phyloP scores from a whole-genome alignment of 2,888 invertebrate species.

The Meloe dianella region DNA sequence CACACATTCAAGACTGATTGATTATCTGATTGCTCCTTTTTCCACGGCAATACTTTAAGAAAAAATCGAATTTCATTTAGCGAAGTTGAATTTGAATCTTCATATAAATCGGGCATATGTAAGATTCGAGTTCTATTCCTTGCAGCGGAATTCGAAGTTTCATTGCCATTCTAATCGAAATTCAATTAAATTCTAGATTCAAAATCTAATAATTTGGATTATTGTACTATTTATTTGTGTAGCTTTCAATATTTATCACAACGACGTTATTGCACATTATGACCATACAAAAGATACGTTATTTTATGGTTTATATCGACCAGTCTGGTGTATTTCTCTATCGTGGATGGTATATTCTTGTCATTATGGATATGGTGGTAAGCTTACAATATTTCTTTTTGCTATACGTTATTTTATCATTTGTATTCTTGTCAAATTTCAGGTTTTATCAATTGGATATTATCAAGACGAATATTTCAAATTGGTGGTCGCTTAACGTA shows the following conservation, averaged over 20 bases:
- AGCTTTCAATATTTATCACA: slow-evolving; percentile 24
- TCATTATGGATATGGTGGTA: slow-evolving; percentile 26
- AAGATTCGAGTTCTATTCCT: too few species aligned
- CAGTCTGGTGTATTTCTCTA: slow-evolving; percentile 22
- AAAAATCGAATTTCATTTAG: too few species aligned
- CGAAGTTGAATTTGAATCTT: not conserved
- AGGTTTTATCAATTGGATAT: slow-evolving; percentile 62
- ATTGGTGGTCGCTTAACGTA: slow-evolving; percentile 63
- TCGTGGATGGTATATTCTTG: slow-evolving; percentile 29
- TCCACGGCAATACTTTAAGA: not conserved
- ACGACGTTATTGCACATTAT: slow-evolving; percentile 16
- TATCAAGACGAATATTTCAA: slow-evolving; percentile 62
- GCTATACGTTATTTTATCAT: too few species aligned
- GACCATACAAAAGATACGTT: slow-evolving; percentile 23
- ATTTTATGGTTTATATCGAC: slow-evolving; percentile 27
- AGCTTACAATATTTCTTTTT: not conserved
- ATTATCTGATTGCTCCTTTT: slow-evolving; percentile 26
- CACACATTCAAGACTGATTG: slow-evolving; percentile 24
- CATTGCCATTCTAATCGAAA: not conserved
- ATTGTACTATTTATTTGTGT: slow-evolving; percentile 16
- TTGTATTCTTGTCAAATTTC: too few species aligned
- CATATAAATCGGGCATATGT: slow-evolving; percentile 16
- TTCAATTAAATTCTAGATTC: not conserved
- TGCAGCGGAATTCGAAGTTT: too few species aligned
- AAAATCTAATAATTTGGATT: slow-evolving; percentile 25